phyloP scores from a whole-genome alignment of 2,797 vertebrate genomes.

The Neoniphon sammara region DNA sequence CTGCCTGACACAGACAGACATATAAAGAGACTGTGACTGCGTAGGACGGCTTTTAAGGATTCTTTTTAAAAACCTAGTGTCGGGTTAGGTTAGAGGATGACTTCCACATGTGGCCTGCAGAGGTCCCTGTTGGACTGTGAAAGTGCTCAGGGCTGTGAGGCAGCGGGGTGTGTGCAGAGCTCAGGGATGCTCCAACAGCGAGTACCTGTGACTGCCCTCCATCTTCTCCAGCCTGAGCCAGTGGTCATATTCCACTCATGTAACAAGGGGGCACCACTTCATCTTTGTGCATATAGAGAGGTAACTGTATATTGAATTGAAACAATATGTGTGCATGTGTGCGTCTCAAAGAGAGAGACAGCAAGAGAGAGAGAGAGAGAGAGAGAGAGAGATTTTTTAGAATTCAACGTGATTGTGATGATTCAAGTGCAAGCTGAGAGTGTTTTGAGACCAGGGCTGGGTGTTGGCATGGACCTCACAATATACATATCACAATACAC shows the following conservation, averaged over 20 bases:
- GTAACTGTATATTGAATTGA: not conserved
- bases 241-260: constrained; percentile 39
- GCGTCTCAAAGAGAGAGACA: not conserved
- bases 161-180: constrained; percentile 8
- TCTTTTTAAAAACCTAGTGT: constrained; percentile 38
- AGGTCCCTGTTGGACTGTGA: constrained; percentile 64
- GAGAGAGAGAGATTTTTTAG: too few species aligned
- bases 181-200: constrained; percentile 9
- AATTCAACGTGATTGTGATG: too few species aligned
- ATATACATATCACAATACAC: too few species aligned
- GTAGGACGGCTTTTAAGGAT: constrained; percentile 42
- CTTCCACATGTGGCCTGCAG: constrained; percentile 57
- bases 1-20: constrained; percentile 47
- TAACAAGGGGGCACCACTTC: not conserved
- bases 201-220: constrained; percentile 31
- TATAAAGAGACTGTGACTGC: constrained; percentile 57
- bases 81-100: not conserved
- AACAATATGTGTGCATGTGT: not conserved
- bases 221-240: constrained; percentile 30
- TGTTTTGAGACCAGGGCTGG: too few species aligned
- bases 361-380: not conserved
- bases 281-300: not conserved
- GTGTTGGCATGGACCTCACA: too few species aligned
- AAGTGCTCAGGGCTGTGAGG: constrained; percentile 8
- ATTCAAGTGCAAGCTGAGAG: not conserved